Percentiles rank a stretch among this genome's conserved stretches.
phyloP scores from a whole-genome alignment of 2,797 vertebrate genomes.

The Heterohyrax brucei region DNA sequence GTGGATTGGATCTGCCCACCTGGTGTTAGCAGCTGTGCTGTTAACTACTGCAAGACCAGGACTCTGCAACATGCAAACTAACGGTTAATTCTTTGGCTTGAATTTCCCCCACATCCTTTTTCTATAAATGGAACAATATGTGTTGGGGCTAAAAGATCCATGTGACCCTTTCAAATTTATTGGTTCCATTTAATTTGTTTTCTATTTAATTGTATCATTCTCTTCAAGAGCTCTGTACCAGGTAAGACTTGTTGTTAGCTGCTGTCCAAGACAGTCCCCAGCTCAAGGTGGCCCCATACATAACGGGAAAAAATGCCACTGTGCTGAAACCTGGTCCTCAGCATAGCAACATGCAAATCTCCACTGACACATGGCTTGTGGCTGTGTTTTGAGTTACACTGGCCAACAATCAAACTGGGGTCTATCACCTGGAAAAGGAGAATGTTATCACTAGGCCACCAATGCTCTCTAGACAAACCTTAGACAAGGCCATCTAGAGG shows the following conservation, averaged over 20 bases:
- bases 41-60: too few relatives aligned
- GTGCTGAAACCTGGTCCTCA: neutral
- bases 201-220: neutral
- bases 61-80: conserved; percentile 26
- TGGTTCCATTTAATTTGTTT: conserved; percentile 39
- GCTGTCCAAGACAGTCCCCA: neutral
- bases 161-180: conserved; percentile 16
- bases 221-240: neutral
- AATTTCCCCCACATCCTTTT: neutral
- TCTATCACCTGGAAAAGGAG: neutral
- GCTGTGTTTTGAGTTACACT: neutral
- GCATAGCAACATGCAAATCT: neutral
- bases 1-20: too few relatives aligned
- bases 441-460: neutral
- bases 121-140: conserved; percentile 28
- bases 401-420: neutral
- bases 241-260: neutral
- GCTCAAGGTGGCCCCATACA: neutral
- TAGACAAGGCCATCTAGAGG: neutral
- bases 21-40: too few relatives aligned
- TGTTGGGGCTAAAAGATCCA: neutral
- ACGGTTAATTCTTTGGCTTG: conserved; percentile 42
- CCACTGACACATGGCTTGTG: neutral
- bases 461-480: neutral
- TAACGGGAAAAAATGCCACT: neutral